These are phyloP conservation scores for Fragum whitleyi DNA, from an alignment of 2,888 invertebrate species.

Conservation along the genomic window DNA sequence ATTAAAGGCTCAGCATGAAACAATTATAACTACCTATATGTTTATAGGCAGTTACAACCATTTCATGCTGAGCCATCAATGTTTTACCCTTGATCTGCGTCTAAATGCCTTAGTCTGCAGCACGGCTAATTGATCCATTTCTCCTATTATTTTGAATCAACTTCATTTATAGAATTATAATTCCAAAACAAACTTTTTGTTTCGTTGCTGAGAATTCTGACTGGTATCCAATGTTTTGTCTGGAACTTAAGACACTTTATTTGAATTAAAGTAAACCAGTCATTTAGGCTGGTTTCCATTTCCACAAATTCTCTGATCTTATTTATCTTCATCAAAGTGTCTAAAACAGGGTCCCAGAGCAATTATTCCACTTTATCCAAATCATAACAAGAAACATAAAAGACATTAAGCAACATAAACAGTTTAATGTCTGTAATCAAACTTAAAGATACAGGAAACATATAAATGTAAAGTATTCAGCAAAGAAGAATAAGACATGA, in stretches of 20 bases:
- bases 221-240: background rate
- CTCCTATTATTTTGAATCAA: background rate
- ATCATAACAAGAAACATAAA: conserved; percentile 2
- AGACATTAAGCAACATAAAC: conserved; percentile 1
- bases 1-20: too few species aligned
- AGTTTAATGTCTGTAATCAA: background rate
- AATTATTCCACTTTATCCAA: background rate
- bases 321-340: conserved; percentile 1
- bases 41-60: too few species aligned
- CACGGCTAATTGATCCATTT: conserved; percentile 11
- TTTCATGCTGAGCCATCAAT: too few species aligned
- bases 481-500: conserved; percentile 11
- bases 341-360: background rate
- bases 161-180: background rate
- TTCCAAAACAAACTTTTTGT: background rate
- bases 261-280: background rate
- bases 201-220: background rate
- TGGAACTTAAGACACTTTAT: background rate
- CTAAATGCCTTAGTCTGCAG: conserved; percentile 3
- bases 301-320: background rate
- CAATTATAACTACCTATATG: too few species aligned
- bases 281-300: background rate
- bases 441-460: conserved; percentile 12
- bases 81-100: conserved; percentile 18
- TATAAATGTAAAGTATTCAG: conserved; percentile 14